Conservation (phyloP, 1,140 invertebrate species). For the Glossosoma conforme region DNA sequence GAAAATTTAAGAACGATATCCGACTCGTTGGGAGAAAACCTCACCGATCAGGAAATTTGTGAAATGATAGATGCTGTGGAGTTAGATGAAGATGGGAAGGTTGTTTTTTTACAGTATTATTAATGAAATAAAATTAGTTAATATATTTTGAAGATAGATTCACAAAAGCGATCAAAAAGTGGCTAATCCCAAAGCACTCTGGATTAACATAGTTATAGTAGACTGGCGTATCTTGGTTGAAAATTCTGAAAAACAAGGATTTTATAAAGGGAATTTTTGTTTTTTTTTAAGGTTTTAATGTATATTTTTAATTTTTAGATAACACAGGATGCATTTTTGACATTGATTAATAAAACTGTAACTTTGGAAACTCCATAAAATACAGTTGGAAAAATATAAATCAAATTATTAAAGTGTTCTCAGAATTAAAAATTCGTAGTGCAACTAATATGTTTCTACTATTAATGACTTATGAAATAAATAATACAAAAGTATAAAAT, state of each 20-base stretch:
- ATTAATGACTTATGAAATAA: too few species aligned
- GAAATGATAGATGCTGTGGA: constrained; percentile 48
- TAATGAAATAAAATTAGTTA: background rate
- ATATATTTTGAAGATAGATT: background rate
- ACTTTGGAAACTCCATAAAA: constrained; percentile 4
- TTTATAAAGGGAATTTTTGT: background rate
- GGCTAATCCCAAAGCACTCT: background rate
- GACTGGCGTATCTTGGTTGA: background rate
- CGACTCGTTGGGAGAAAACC: constrained; percentile 36
- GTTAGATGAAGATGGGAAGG: constrained; percentile 42
- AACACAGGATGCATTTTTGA: constrained; percentile 9
- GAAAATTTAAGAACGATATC: constrained; percentile 42
- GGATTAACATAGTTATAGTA: background rate
- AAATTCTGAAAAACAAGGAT: background rate
- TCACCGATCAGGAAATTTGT: constrained; percentile 46
- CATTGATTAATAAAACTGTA: constrained; percentile 13
- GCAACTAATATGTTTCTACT: too few species aligned
- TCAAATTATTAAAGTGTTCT: too few species aligned
- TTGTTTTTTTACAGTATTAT: constrained; percentile 21
- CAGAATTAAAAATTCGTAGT: too few species aligned
- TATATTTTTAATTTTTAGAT: constrained; percentile 10
- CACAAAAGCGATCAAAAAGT: background rate
- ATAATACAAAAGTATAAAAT: too few species aligned
- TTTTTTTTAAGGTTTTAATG: background rate
- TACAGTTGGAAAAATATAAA: too few species aligned